phyloP scores from a whole-genome alignment of 2,113 vertebrate genomes.

The Proteles cristata region DNA sequence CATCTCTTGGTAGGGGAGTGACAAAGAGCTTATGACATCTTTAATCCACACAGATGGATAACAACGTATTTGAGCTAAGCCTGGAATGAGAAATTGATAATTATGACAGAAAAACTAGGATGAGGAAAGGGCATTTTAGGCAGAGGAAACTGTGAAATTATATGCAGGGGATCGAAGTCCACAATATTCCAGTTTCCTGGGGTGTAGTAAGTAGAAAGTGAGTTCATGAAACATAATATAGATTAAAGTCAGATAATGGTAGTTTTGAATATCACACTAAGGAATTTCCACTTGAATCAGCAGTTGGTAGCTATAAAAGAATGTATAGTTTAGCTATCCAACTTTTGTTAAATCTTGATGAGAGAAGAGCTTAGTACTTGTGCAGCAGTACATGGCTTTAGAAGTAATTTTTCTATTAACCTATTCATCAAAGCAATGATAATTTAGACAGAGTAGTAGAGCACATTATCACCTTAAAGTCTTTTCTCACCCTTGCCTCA shows the following conservation, averaged over 20 bases:
- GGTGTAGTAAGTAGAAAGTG: neutral
- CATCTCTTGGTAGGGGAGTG: neutral
- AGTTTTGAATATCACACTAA: neutral
- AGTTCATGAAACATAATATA: neutral
- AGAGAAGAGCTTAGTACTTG: neutral
- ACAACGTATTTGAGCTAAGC: neutral
- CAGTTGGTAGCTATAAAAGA: neutral
- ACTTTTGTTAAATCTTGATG: neutral
- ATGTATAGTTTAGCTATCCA: neutral
- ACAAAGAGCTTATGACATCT: constrained; percentile 19
- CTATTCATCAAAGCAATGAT: neutral
- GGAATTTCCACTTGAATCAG: neutral
- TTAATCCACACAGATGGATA: neutral
- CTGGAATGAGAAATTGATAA: constrained; percentile 5
- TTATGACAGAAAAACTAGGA: neutral
- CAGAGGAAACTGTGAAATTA: neutral
- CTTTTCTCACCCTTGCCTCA: neutral
- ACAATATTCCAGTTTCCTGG: neutral
- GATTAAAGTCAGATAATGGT: neutral
- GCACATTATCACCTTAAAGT: neutral
- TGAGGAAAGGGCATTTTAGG: neutral
- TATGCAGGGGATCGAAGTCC: neutral
- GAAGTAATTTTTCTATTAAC: neutral
- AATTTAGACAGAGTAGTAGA: neutral
- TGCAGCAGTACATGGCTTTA: neutral